Conservation (phyloP, 92 coral and sea anemone species). For the Parazoanthus swiftii region DNA sequence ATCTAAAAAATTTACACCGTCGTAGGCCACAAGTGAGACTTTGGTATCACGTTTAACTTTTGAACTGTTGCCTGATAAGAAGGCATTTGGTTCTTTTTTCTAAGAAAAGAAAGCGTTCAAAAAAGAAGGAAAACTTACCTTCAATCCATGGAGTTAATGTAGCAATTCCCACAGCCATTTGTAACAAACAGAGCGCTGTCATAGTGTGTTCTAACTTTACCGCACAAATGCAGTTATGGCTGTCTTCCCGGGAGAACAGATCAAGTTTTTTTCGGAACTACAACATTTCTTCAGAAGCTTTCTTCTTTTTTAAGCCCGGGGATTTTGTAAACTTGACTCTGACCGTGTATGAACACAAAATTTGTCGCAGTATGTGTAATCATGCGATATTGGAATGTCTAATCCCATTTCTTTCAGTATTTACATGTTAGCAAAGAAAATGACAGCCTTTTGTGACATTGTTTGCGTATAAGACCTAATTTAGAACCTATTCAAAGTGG, state of each 20-base stretch:
- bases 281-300: background rate
- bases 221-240: too few species aligned
- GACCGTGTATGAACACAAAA: background rate
- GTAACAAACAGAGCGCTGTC: background rate
- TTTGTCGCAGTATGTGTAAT: background rate
- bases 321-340: background rate
- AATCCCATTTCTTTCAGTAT: background rate
- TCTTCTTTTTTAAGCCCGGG: background rate
- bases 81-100: background rate
- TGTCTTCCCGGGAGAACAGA: background rate
- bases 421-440: background rate
- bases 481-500: background rate
- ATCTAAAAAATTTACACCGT: too few species aligned
- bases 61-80: background rate
- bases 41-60: background rate
- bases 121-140: background rate
- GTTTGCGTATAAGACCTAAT: background rate
- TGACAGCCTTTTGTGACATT: slow-evolving; percentile 4
- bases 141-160: background rate
- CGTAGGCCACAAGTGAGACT: background rate
- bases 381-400: slow-evolving; percentile 33
- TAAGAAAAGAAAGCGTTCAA: background rate
- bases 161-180: background rate
- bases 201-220: too few species aligned
- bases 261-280: background rate